Evolutionary conservation across 2,113 vertebrate genomes (phyloP), one percentile per base, ranked within the genome.

Genomic region (Syngnathus scovelli): DNA sequence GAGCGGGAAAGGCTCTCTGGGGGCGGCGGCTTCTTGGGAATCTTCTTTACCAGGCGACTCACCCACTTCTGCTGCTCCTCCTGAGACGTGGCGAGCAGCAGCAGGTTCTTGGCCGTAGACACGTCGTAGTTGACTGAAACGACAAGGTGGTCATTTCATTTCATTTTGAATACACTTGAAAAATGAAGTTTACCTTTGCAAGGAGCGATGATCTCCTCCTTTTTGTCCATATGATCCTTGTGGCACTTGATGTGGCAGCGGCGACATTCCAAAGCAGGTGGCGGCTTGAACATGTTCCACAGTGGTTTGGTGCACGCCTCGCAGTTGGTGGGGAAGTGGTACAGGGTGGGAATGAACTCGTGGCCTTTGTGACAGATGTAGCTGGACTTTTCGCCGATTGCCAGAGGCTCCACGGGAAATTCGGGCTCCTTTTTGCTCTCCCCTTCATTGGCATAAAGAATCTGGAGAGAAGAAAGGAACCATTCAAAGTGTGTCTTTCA

Each of bases 11-110:
- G 94, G 46, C 93, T 93, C 68, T 98, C 96, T 16, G 94, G 89
- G 0, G 93, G 91, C 0, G 94, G 94, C 33, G 96, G 95, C 87
- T 99, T 99, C 90, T 98, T 99, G 64, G 96, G 97, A 67, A 99
- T 98, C 83, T 96, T 98, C 90, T 99, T 99, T 68, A 97, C 94
- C 82, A 99, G 87, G 59, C 96, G 92, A 87, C 92, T 96, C 71
- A 99, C 96, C 97, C 97, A 99, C 81, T 97, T 98, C 83, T 99
- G 95, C 90, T 99, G 97, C 55, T 98, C 96, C 82, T 98, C 97
- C 1, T 96, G 97, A 61, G 96, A 95, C 58, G 86, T 79, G 33
- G 97, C 97, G 79, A 99, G 86, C 82, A 99, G 87, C 82, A 99
- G 93, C 65, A 99, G 91, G 85, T 98, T 98, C 92, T 99, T 99